Percentiles rank a stretch among this genome's conserved stretches.
phyloP scores from a whole-genome alignment of 1,140 invertebrate genomes.

The Melipona quadrifasciata region DNA sequence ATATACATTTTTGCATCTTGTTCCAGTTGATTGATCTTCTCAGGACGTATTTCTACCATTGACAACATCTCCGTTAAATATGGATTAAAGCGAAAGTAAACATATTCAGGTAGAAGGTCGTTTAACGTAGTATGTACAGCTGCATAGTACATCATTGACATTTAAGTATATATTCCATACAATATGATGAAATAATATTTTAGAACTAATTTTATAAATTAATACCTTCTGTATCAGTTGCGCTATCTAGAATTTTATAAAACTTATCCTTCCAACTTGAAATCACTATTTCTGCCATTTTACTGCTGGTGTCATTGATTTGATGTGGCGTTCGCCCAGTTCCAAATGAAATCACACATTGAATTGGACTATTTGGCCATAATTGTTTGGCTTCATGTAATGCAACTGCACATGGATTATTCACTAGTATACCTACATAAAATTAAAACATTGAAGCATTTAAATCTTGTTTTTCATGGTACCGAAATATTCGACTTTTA shows the following conservation, averaged over 20 bases:
- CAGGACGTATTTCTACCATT: conserved; percentile 91
- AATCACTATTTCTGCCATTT: conserved; percentile 69
- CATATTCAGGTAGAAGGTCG: conserved; percentile 89
- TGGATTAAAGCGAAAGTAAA: conserved; percentile 96
- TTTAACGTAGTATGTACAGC: conserved; percentile 91
- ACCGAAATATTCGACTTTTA: background rate
- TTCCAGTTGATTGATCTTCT: conserved; percentile 85
- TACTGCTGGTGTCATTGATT: conserved; percentile 71
- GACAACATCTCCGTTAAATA: conserved; percentile 91
- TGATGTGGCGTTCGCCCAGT: conserved; percentile 86
- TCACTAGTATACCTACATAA: conserved; percentile 93
- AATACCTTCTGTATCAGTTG: conserved; percentile 93
- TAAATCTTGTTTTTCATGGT: too few relatives aligned
- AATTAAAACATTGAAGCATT: background rate
- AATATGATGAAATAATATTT: background rate
- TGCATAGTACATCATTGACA: conserved; percentile 72
- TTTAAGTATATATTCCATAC: background rate
- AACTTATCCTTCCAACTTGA: conserved; percentile 92
- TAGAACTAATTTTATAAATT: conserved; percentile 8
- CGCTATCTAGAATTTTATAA: conserved; percentile 92
- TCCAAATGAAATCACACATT: conserved; percentile 94
- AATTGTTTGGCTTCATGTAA: conserved; percentile 93
- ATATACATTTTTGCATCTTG: conserved; percentile 89
- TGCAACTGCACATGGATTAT: conserved; percentile 95
- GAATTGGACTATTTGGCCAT: conserved; percentile 90